phyloP scores from a whole-genome alignment of 2,888 invertebrate genomes.

The Drosophila antonietae region DNA sequence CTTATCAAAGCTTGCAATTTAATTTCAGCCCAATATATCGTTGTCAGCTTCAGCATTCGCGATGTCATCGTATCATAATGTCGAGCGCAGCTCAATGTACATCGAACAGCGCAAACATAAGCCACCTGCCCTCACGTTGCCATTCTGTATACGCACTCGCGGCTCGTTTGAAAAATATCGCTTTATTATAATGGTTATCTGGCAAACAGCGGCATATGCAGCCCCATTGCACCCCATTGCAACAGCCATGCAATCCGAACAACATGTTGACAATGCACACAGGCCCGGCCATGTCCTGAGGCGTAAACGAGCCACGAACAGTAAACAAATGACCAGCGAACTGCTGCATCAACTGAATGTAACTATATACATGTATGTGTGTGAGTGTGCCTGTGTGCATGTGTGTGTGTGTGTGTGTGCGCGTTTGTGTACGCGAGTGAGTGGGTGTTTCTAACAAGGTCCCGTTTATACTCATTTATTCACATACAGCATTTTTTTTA shows the following conservation, averaged over 20 bases:
- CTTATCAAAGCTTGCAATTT: slow-evolving; percentile 45
- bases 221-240: slow-evolving; percentile 26
- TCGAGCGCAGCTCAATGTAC: slow-evolving; percentile 48
- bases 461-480: neutral
- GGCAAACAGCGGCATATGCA: slow-evolving; percentile 55
- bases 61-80: slow-evolving; percentile 59
- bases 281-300: slow-evolving; percentile 42
- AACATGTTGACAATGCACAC: slow-evolving; percentile 65
- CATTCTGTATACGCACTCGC: neutral
- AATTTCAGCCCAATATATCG: slow-evolving; percentile 48
- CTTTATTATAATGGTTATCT: slow-evolving; percentile 74
- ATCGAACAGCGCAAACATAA: slow-evolving; percentile 18
- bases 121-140: slow-evolving; percentile 16
- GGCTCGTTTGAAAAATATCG: slow-evolving; percentile 16
- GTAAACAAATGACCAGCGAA: slow-evolving; percentile 61
- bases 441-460: slow-evolving; percentile 2
- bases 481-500: neutral
- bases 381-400: neutral
- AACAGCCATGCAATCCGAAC: slow-evolving; percentile 24
- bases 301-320: slow-evolving; percentile 65
- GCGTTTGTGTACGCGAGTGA: neutral
- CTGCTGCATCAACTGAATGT: slow-evolving; percentile 19
- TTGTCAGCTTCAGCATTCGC: slow-evolving; percentile 44
- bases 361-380: neutral
- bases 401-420: too few relatives aligned